Base-by-base conservation (phyloP, 2,113 vertebrate species). In the Engraulis encrasicolus region DNA sequence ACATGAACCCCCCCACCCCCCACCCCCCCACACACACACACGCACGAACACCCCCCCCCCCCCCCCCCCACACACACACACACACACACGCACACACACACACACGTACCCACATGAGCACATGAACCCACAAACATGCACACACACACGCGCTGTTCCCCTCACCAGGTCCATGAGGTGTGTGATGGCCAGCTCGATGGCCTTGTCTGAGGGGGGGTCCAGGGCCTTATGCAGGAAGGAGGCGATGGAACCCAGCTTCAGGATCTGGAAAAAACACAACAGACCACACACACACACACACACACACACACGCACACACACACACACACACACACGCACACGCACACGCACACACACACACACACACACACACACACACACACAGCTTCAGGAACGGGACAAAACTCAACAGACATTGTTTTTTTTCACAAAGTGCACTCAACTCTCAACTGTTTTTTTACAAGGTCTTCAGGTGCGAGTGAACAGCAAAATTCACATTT, bases 161-260 rank as follows among this genome's bases (percentile, higher is more conserved):
- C 85, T 93, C 93, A 99, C 98, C 97, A 99, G 92, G 89, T 97
- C 96, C 89, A 94, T 95, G 17, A 99, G 95, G 86, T 98, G 97
- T 85, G 95, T 97, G 91, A 99, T 95, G 80, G 98, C 96, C 19
- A 99, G 89, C 84, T 87, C 88, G 11, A 99, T 95, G 0, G 96
- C 96, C 85, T 96, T 93, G 80, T 91, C 91, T 50, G 96, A 96
- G 0, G 98, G 98, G 6, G 95, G 96, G 84, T 99, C 98, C 94
- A 99, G 92, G n/a, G 97, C 92, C 49, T 97, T 98, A 80, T 91
- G 94, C 90, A 99, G 91, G 88, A 99, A 99, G 83, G 89, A 87
- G 54, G 96, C 96, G 89, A 99, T 99, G 66, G 93, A 93, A 45
- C 98, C 98, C 31, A 99, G 96, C 87, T 95, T 97, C 89, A 99